Evolutionary conservation across 30 jellyfish, hydroid and myxozoan genomes (phyloP).

Genomic region (Aurelia aurita complex sp. Pacific): DNA sequence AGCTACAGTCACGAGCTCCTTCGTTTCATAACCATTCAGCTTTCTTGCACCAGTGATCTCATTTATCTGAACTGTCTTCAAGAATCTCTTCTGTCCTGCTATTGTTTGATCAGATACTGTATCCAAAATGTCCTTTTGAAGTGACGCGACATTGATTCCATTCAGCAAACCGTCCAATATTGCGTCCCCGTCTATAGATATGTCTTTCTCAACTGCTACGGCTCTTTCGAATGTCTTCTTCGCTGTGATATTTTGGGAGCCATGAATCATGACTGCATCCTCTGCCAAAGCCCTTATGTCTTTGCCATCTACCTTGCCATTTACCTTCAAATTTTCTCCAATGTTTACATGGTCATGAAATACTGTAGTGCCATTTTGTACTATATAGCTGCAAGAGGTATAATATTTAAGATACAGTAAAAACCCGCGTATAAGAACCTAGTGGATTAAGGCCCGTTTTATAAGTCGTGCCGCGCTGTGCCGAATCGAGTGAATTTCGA

Average conservation of each 20-base stretch:
- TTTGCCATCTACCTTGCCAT: conserved; percentile 47
- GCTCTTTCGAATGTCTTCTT: conserved; percentile 11
- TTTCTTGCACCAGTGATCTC: not conserved
- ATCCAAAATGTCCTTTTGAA: conserved; percentile 44
- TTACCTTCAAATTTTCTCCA: conserved; percentile 11
- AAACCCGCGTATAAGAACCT: no score
- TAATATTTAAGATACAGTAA: not conserved
- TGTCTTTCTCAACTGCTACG: conserved; percentile 7
- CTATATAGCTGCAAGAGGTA: conserved; percentile 3
- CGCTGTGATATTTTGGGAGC: conserved; percentile 48
- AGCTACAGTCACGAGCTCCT: not conserved
- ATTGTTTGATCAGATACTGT: conserved; percentile 50
- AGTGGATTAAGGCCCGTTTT: no score
- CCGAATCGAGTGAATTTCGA: no score
- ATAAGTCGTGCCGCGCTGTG: no score
- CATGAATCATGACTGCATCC: conserved; percentile 42
- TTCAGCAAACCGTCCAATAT: conserved; percentile 31
- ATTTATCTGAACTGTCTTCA: not conserved
- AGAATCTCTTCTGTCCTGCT: conserved; percentile 37
- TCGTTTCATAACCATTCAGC: conserved; percentile 1
- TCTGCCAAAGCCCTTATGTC: conserved; percentile 11
- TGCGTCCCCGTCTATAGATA: conserved; percentile 26
- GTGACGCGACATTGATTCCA: conserved; percentile 27
- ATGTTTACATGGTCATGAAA: conserved; percentile 9
- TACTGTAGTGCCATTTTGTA: conserved; percentile 25